Conservation (phyloP, 2,113 vertebrate genomes). For the Cisticola juncidis region DNA sequence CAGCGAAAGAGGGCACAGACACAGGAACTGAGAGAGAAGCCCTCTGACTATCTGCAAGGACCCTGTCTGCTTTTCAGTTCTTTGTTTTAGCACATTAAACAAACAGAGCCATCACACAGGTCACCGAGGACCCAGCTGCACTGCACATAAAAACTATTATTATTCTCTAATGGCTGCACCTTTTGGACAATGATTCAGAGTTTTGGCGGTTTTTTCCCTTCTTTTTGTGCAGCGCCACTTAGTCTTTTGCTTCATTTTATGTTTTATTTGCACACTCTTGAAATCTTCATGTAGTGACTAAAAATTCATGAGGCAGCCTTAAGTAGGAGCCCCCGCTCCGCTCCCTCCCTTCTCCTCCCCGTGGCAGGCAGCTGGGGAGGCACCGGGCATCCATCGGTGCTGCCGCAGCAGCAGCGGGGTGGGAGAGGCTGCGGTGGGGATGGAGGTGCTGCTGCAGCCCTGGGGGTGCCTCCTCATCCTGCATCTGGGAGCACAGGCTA, state of each 20-base stretch:
- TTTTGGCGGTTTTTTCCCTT: neutral
- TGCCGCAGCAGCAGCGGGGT: neutral
- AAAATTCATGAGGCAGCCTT: slow-evolving; percentile 35
- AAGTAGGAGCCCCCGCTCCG: neutral
- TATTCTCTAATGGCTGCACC: slow-evolving; percentile 49
- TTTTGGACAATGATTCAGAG: slow-evolving; percentile 39
- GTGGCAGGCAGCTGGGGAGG: neutral
- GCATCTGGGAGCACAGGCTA: neutral
- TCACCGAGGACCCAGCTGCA: slow-evolving; percentile 32
- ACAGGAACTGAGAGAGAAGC: neutral
- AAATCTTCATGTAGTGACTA: slow-evolving; percentile 48
- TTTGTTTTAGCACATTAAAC: slow-evolving; percentile 58
- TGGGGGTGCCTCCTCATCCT: neutral
- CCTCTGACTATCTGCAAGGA: neutral
- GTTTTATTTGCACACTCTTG: slow-evolving; percentile 8
- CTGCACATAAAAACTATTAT: slow-evolving; percentile 44
- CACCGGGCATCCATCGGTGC: neutral
- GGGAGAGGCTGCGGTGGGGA: neutral
- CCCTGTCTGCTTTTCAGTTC: slow-evolving; percentile 21
- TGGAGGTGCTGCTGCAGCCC: neutral
- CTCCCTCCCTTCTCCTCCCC: neutral
- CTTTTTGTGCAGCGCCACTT: slow-evolving; percentile 2
- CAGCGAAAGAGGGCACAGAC: neutral
- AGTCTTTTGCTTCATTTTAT: neutral
- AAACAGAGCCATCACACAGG: slow-evolving; percentile 37